Base-by-base conservation (phyloP, 1,140 invertebrate species). In the Oncopeltus fasciatus region DNA sequence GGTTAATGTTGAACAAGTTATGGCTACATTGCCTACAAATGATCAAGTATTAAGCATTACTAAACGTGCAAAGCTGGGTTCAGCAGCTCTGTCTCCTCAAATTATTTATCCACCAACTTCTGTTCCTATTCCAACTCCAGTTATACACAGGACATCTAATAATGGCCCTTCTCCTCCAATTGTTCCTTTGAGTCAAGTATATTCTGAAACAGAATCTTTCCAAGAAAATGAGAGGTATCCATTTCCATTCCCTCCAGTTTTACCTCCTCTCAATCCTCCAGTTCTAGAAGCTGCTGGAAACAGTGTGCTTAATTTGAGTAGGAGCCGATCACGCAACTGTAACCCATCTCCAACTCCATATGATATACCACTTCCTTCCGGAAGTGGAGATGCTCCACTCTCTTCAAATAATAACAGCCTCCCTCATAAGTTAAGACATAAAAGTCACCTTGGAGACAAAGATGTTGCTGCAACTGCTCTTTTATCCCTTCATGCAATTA, bases 351-450 rank as follows among this genome's bases (percentile, higher is more conserved):
- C 69, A 8, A 69, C 70, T 0, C 69, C 71, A 16, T 71, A 72
- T 61, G 72, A 73, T 26, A 69, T 75, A 60, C 69, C 69, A 31
- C 69, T 70, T 14, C 70, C 70, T 61, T 84, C 83, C 16, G 84
- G 82, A 29, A 85, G 83, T 31, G 86, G 84, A 56, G 82, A 86
- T 0, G 85, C 86, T 65, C 78, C 78, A 61, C 73, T 76, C 74
- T 75, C 64, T 74, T 53, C 66, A n/a, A 64, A 67, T 14, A 80
- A 83, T 70, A 84, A 83, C 68, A 83, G 82, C 66, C 72, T 95
- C 64, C 92, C 92, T 0, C 83, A 92, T 67, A 95, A 95, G 73
- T 76, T 95, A 59, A 82, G 92, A 66, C 91, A 95, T 78, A 95
- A 95, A 72, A 86, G 85, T n/a, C 85, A 90, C 68, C 77, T 92